Conservation (phyloP, 1,140 invertebrate species). For the Listronotus bonariensis region DNA sequence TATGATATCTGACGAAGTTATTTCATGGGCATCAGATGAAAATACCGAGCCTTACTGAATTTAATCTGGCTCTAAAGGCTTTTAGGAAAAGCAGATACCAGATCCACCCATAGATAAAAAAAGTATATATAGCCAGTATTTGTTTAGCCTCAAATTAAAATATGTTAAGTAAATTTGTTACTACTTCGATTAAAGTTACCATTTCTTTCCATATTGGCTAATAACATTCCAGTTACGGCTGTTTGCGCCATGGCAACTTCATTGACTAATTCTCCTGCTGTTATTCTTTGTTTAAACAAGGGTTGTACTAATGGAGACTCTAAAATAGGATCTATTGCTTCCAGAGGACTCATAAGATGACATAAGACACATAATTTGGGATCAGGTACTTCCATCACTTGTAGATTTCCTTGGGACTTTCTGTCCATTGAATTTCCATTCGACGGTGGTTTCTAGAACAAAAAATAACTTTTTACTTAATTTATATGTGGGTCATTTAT, state of each 20-base stretch:
- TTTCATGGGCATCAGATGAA: too few relatives aligned
- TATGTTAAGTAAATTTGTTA: too few relatives aligned
- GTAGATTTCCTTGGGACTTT: slow-evolving; percentile 26
- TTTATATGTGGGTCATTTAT: too few relatives aligned
- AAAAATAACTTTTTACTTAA: too few relatives aligned
- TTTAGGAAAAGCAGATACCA: too few relatives aligned
- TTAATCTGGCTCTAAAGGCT: too few relatives aligned
- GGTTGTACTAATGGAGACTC: slow-evolving; percentile 81
- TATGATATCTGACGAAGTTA: too few relatives aligned
- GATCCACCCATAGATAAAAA: too few relatives aligned
- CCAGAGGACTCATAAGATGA: slow-evolving; percentile 85
- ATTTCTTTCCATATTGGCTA: slow-evolving; percentile 87
- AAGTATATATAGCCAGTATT: too few relatives aligned
- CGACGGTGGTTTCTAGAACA: slow-evolving; percentile 32
- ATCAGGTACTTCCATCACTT: slow-evolving; percentile 72
- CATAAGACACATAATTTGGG: slow-evolving; percentile 84
- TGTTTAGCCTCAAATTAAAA: too few relatives aligned
- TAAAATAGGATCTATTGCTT: slow-evolving; percentile 79
- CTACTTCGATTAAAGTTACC: too few relatives aligned
- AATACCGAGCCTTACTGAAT: too few relatives aligned
- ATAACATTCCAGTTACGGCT: slow-evolving; percentile 76
- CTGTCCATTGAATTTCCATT: slow-evolving; percentile 30
- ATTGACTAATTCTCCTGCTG: slow-evolving; percentile 75
- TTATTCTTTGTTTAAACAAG: slow-evolving; percentile 74
- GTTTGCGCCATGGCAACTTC: slow-evolving; percentile 74